Percentiles rank a stretch among this genome's conserved stretches.
phyloP scores from a whole-genome alignment of 2,888 invertebrate species.

The Noctuana brunneofusca region DNA sequence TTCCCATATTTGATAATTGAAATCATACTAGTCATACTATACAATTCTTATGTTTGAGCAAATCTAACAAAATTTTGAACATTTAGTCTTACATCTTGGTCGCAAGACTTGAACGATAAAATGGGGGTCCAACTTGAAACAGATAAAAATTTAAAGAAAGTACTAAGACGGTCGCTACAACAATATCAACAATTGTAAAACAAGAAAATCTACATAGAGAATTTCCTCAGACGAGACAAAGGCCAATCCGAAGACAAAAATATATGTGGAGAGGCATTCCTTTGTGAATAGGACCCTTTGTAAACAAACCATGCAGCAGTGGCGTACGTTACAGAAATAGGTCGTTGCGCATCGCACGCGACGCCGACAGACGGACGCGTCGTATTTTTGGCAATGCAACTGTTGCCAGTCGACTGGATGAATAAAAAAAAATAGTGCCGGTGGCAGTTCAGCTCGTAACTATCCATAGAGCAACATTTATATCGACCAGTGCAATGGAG shows the following conservation, averaged over 20 bases:
- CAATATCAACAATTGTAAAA: constrained; percentile 21
- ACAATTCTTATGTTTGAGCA: too few species aligned
- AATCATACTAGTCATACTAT: neutral
- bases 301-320: constrained; percentile 54
- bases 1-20: neutral
- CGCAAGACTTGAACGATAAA: neutral
- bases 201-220: constrained; percentile 15
- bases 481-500: constrained; percentile 10
- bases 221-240: constrained; percentile 37
- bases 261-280: constrained; percentile 37
- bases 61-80: too few species aligned
- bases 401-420: constrained; percentile 36
- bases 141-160: constrained; percentile 17
- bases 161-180: neutral
- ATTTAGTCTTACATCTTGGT: too few species aligned
- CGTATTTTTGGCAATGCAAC: constrained; percentile 44
- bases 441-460: constrained; percentile 20
- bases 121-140: neutral
- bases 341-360: constrained; percentile 34
- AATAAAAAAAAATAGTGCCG: constrained; percentile 25
- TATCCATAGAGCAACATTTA: constrained; percentile 8
- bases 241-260: constrained; percentile 27
- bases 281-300: constrained; percentile 52
- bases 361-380: constrained; percentile 36
- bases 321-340: constrained; percentile 38